Conservation (phyloP, 2,888 invertebrate species). For the Microchrysa polita region DNA sequence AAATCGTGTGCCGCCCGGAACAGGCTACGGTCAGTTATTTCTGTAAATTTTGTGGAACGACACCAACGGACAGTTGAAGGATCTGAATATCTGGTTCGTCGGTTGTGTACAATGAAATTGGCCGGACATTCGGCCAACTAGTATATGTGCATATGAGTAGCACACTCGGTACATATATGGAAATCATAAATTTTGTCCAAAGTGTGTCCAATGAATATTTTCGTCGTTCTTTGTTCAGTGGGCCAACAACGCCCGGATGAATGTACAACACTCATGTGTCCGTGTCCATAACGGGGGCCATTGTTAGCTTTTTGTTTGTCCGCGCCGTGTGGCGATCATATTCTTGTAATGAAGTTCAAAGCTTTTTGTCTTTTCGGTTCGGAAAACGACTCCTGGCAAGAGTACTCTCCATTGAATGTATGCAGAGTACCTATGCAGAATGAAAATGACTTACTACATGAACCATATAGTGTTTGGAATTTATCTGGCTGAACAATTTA, state of each 20-base stretch:
- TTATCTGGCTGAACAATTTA: neutral
- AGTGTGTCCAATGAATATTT: constrained; percentile 36
- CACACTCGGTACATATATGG: neutral
- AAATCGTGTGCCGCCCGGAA: constrained; percentile 9
- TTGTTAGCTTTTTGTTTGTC: constrained; percentile 14
- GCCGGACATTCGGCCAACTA: neutral
- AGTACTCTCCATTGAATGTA: neutral
- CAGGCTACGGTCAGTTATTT: constrained; percentile 30
- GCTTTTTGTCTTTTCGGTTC: neutral
- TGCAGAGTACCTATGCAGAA: neutral
- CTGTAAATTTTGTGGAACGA: constrained; percentile 32
- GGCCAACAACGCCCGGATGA: constrained; percentile 15
- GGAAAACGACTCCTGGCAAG: neutral
- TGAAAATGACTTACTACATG: constrained; percentile 1
- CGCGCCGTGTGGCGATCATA: constrained; percentile 28
- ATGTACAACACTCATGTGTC: neutral
- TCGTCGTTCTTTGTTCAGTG: constrained; percentile 10
- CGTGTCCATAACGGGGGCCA: neutral
- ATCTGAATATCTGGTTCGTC: constrained; percentile 9
- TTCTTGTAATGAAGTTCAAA: constrained; percentile 26
- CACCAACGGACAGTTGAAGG: constrained; percentile 20
- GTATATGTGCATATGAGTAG: too few species aligned
- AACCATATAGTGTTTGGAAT: neutral
- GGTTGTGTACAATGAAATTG: neutral
- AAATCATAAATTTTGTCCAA: constrained; percentile 31